A percentile compares a stretch with the other conserved stretches of the same genome.
Evolutionary conservation across 2,797 vertebrate species (phyloP).

Genomic region (Vireo griseus): DNA sequence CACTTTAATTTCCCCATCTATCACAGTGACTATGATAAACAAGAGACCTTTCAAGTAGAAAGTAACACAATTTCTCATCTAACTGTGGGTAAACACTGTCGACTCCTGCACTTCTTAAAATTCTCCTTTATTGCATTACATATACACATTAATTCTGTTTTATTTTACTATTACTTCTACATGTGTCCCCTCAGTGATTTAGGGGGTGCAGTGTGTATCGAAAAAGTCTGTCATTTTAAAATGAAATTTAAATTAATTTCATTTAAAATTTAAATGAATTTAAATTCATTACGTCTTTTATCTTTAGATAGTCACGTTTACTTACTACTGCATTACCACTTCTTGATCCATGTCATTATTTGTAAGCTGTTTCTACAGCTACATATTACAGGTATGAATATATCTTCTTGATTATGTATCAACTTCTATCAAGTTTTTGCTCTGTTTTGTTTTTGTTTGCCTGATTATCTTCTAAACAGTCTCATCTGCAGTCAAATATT

Average conservation of each 20-base stretch:
- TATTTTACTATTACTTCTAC: background rate
- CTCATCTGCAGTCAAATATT: background rate
- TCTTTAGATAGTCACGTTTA: background rate
- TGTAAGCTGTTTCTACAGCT: background rate
- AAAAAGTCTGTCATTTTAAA: background rate
- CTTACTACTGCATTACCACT: background rate
- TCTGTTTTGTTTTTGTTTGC: background rate
- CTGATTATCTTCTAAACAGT: background rate
- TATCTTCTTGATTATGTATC: background rate
- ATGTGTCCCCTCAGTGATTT: fast-evolving
- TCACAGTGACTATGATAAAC: background rate
- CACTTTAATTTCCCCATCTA: background rate
- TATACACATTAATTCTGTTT: background rate
- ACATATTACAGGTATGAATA: background rate
- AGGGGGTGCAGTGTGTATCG: background rate
- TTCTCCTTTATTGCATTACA: background rate
- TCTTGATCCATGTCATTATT: background rate
- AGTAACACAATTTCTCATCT: background rate
- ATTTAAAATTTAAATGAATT: too few species aligned
- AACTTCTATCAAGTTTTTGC: background rate
- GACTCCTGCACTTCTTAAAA: background rate
- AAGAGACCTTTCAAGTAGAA: background rate
- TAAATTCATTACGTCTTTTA: too few species aligned
- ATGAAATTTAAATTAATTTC: too few species aligned
- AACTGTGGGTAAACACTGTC: background rate